Base-by-base conservation (phyloP, 2,113 vertebrate genomes). In the Pongo pygmaeus region DNA sequence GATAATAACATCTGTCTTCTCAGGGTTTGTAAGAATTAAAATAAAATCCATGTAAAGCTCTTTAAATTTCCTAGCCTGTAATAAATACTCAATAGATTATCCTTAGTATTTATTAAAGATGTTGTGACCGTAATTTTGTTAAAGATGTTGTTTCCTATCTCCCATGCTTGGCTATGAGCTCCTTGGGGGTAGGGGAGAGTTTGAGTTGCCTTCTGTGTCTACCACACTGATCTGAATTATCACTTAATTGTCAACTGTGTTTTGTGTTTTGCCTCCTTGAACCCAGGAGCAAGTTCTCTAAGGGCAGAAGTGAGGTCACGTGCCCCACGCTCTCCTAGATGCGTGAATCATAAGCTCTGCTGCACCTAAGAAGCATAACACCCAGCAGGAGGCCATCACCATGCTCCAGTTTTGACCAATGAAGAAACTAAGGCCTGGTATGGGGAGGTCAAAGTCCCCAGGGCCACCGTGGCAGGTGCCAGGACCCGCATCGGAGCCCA, bases 181-280 rank as follows among this genome's bases (percentile, higher is more conserved):
- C 22, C 77, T 5, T 4, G 18, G 50, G 50, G 25, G 4, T 0
- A 6, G 13, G 50, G 13, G 14, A 0, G 61, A n/a, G 52, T 67
- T 11, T 0, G 25, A 5, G 35, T 0, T 5, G 2, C 38, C 55
- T 27, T 23, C 27, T 9, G 38, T 7, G 5, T 59, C 75, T 23
- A 7, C 35, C 1, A 1, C 22, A 43, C 20, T 1, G 2, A 23
- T 46, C 11, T 22, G 2, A 67, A 5, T 12, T 22, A 48, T 55
- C 75, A 1, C 9, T 2, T 27, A 1, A 1, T 0, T 13, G 74
- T 55, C 32, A 1, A 0, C 2, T n/a, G 6, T 1, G 0, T 13
- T 12, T 2, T 43, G 22, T 22, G 0, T 52, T n/a, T 50, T 9
- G 16, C 43, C 43, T 69, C 2, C 85, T n/a, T 23, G 67, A 48